Evolutionary conservation across 1,140 invertebrate genomes (phyloP).

Genomic region (Ridgeia piscesae): DNA sequence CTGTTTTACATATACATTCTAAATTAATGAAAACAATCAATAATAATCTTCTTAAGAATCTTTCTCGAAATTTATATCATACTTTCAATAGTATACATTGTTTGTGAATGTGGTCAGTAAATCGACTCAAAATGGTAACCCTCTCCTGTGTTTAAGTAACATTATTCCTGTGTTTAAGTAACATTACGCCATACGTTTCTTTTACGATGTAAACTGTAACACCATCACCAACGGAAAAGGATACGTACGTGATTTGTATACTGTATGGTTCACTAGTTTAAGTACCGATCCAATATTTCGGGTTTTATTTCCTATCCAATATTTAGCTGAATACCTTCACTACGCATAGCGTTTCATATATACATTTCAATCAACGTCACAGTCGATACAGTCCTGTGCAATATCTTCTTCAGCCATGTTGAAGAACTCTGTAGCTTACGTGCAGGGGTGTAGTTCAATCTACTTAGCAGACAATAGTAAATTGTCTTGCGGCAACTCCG

Average conservation of each 20-base stretch:
- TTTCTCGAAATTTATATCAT: background rate
- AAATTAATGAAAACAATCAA: background rate
- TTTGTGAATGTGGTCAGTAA: background rate
- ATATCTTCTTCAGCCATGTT: background rate
- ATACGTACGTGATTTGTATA: background rate
- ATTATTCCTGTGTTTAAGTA: no score
- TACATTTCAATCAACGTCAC: no score
- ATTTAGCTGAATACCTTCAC: no score
- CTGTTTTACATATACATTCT: background rate
- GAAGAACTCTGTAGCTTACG: background rate
- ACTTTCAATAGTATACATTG: background rate
- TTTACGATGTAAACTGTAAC: no score
- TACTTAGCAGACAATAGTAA: background rate
- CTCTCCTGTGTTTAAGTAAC: no score
- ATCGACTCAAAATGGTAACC: background rate
- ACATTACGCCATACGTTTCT: no score
- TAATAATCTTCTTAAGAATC: background rate
- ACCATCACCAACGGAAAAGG: no score
- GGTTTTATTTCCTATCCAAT: no score
- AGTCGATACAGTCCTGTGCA: no score
- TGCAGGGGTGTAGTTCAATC: background rate
- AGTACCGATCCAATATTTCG: no score
- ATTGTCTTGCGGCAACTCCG: background rate
- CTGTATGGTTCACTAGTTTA: background rate
- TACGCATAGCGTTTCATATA: no score